Conservation (phyloP, 2,113 vertebrate genomes). For the Sylvilagus bachmani region DNA sequence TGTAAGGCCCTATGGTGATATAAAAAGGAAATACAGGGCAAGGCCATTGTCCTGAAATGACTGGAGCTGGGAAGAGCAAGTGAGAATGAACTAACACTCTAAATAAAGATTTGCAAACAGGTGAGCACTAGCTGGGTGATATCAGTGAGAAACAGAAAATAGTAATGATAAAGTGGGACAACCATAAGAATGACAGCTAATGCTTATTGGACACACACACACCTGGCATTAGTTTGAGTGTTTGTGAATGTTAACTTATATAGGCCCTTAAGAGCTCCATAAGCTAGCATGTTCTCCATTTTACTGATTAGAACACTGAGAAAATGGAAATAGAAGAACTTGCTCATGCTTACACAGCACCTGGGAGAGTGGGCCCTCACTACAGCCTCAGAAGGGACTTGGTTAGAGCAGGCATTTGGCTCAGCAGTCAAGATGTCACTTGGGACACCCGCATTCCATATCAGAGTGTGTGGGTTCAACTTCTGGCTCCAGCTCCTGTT, state of each 20-base stretch:
- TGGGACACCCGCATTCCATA: no score
- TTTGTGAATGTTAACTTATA: neutral
- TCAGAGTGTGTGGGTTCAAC: no score
- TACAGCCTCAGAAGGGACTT: neutral
- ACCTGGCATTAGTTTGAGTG: neutral
- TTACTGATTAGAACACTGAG: neutral
- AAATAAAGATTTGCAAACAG: constrained; percentile 43
- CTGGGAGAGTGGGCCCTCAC: neutral
- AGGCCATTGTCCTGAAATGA: neutral
- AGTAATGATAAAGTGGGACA: neutral
- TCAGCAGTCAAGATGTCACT: no score
- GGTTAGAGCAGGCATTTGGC: no score
- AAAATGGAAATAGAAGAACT: neutral
- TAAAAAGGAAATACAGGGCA: neutral
- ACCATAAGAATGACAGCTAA: neutral
- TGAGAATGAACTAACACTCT: constrained; percentile 19
- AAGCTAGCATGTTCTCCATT: neutral
- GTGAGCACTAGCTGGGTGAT: neutral
- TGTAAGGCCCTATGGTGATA: neutral
- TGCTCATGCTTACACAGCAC: neutral
- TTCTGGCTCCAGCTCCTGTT: no score
- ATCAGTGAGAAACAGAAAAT: constrained; percentile 26
- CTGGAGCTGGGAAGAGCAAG: neutral
- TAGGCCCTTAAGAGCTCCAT: neutral
- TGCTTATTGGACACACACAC: neutral